Conservation (phyloP, 2,797 vertebrate genomes). For the Microtus obscurus region DNA sequence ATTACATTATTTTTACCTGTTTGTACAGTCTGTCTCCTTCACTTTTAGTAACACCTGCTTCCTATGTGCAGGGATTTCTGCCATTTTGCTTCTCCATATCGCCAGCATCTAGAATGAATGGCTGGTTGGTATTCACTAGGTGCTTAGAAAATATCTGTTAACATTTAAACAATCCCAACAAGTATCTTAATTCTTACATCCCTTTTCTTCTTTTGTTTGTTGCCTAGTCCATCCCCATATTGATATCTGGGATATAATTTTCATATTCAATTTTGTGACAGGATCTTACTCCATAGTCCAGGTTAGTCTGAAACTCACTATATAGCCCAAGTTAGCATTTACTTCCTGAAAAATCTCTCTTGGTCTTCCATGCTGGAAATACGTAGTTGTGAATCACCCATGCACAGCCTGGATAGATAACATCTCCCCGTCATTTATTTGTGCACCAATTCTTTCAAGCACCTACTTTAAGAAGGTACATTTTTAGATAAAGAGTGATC, state of each 20-base stretch:
- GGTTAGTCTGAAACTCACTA: neutral
- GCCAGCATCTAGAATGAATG: slow-evolving; percentile 30
- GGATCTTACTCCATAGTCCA: neutral
- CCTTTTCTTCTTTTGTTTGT: neutral
- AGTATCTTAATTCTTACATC: slow-evolving; percentile 24
- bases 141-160: slow-evolving; percentile 30
- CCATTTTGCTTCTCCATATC: slow-evolving; percentile 12
- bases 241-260: slow-evolving; percentile 41
- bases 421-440: slow-evolving; percentile 2
- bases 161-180: slow-evolving; percentile 35
- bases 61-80: slow-evolving; percentile 43
- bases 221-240: neutral
- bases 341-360: neutral
- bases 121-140: slow-evolving; percentile 22
- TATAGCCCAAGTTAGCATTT: neutral
- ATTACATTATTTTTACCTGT: slow-evolving; percentile 39
- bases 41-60: slow-evolving; percentile 56
- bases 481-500: slow-evolving; percentile 45
- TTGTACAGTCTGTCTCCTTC: slow-evolving; percentile 23
- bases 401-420: neutral
- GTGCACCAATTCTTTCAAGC: slow-evolving; percentile 30
- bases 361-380: neutral
- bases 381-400: neutral
- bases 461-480: slow-evolving; percentile 29
- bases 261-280: neutral